phyloP scores from a whole-genome alignment of 2,888 invertebrate genomes.

The Blera fallax region DNA sequence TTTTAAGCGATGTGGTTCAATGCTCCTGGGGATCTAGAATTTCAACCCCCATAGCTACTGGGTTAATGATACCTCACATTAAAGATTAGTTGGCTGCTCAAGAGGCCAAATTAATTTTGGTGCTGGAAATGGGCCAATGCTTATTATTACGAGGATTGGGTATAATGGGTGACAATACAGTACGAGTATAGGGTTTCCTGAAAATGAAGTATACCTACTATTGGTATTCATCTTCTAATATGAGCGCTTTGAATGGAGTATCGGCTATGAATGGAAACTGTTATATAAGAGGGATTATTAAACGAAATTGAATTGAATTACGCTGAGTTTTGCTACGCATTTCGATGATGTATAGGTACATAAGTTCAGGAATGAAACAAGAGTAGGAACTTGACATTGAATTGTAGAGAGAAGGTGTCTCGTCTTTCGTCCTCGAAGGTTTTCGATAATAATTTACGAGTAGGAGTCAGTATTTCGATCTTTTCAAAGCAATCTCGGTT shows the following conservation, averaged over 20 bases:
- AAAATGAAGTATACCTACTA: background rate
- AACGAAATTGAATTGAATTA: background rate
- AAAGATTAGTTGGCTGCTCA: conserved; percentile 10
- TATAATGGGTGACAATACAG: background rate
- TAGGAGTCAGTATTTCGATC: background rate
- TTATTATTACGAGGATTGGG: background rate
- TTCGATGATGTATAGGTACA: background rate
- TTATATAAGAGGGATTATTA: background rate
- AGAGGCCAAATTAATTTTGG: conserved; percentile 24
- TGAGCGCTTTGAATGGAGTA: background rate
- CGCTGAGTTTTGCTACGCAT: background rate
- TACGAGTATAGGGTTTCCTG: background rate
- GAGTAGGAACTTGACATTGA: background rate
- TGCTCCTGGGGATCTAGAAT: conserved; percentile 23
- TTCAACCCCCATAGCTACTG: conserved; percentile 3
- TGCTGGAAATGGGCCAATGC: background rate
- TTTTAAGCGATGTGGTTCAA: background rate
- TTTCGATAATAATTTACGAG: background rate
- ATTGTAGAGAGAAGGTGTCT: background rate
- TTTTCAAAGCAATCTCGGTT: background rate
- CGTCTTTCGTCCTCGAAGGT: background rate
- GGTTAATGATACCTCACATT: conserved; percentile 32
- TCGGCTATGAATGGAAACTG: background rate
- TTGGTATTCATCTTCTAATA: background rate
- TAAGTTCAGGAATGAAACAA: background rate